These are phyloP conservation scores for Catharus minimus DNA, from an alignment of 2,113 vertebrate genomes.

Conservation along the genomic window DNA sequence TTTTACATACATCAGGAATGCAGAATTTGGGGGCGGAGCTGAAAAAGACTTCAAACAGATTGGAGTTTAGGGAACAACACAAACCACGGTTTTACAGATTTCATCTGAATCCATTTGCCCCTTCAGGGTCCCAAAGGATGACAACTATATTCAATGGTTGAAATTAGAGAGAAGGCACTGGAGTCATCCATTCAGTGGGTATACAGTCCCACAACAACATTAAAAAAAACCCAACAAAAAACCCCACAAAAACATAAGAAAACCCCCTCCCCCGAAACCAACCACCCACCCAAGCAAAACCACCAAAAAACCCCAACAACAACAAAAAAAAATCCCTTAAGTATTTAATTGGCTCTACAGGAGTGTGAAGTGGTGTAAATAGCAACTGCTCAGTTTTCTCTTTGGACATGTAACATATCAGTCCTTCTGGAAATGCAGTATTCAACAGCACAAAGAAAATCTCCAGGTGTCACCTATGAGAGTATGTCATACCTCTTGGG, in stretches of 20 bases:
- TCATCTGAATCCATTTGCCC: constrained; percentile 6
- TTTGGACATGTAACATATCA: neutral
- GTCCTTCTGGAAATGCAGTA: neutral
- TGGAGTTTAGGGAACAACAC: constrained; percentile 2
- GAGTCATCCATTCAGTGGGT: neutral
- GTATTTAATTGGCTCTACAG: neutral
- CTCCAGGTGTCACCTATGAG: neutral
- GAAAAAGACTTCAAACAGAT: constrained; percentile 17
- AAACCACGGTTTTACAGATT: neutral
- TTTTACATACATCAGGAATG: neutral
- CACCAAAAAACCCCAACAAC: too few relatives aligned
- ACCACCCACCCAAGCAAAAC: neutral
- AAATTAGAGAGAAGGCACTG: neutral
- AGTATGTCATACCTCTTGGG: neutral
- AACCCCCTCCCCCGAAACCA: neutral
- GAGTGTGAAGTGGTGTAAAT: neutral
- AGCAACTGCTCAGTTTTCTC: neutral
- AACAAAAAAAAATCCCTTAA: neutral
- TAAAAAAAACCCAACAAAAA: neutral
- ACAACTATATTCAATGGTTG: neutral
- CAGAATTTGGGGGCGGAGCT: neutral
- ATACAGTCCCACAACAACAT: neutral
- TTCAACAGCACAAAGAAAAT: neutral
- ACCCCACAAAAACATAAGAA: neutral
- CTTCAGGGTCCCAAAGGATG: neutral